Evolutionary conservation across 2,888 invertebrate genomes (phyloP), one percentile per base, ranked within the genome.

Genomic region (Mantis religiosa): DNA sequence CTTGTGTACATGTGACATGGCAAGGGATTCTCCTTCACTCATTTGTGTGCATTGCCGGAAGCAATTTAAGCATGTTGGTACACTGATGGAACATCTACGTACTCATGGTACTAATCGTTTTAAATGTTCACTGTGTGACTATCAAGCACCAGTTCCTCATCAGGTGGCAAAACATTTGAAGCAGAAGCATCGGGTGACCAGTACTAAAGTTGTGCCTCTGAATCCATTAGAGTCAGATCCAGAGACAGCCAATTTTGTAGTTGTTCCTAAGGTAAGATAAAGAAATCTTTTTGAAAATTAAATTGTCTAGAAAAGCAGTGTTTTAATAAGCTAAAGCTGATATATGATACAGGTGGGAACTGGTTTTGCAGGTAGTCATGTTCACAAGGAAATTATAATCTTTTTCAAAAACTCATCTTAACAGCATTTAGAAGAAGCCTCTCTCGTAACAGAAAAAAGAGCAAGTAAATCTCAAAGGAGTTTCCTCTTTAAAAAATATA

Each of bases 81-180:
- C 90, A 28, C 14, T 88, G 27, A 14, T 90, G n/a, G 94, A 95
- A 9, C 96, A 96, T 91, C 92, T 96, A 27, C 94, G 94, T 90
- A 92, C 93, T 3, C 96, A 96, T 90, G 95, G 95, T 0, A 92
- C 94, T 0, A 94, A 94, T 90, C 93, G 95, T 15, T 95, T 94
- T 90, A 93, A 94, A 15, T 96, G 96, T 91, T 94, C 94, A 8
- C 87, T 95, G 41, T 96, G 96, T 91, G 92, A 93, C 82, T 92
- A 93, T 88, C 93, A 93, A 2, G 92, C 92, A 2, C 89, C 92
- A 0, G 92, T 91, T 89, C 89, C 91, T 0, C 90, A 91, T 0
- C 91, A 92, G 34, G 92, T 94, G 88, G 91, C 91, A 0, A 92
- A 92, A 47, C 96, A 96, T 91, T 94, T 96, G 92, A 93, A 93